Evolutionary conservation across 2,888 invertebrate genomes (phyloP).

Genomic region (Mythimna albipuncta): DNA sequence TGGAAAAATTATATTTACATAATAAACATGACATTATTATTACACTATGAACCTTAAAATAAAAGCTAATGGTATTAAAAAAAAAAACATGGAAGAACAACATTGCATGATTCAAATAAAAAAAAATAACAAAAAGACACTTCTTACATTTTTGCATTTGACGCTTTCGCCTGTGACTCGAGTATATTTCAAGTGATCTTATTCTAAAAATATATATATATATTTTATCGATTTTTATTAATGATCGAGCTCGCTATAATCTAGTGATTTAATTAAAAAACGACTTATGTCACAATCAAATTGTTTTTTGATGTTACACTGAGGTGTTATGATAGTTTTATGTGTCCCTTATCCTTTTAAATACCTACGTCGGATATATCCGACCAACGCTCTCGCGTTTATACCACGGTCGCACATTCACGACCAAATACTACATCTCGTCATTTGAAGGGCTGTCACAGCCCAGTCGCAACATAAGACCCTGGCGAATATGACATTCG

Average conservation of each 20-base stretch:
- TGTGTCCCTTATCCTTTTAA: not conserved
- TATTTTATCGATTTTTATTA: conserved; percentile 33
- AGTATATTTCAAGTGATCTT: conserved; percentile 52
- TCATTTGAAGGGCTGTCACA: too few relatives aligned
- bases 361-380: too few relatives aligned
- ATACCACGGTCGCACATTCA: too few relatives aligned
- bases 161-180: conserved; percentile 53
- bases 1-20: conserved; percentile 61
- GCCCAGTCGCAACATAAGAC: too few relatives aligned
- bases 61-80: conserved; percentile 38
- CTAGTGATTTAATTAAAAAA: conserved; percentile 46
- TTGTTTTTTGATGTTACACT: conserved; percentile 1
- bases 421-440: too few relatives aligned
- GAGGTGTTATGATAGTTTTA: conserved; percentile 26
- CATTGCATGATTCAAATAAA: conserved; percentile 32
- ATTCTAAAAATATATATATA: conserved; percentile 53
- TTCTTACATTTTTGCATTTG: not conserved
- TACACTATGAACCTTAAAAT: conserved; percentile 46
- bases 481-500: too few relatives aligned
- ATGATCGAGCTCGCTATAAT: conserved; percentile 33
- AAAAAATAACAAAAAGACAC: not conserved
- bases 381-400: too few relatives aligned
- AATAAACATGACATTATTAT: conserved; percentile 42
- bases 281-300: conserved; percentile 27
- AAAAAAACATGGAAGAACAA: conserved; percentile 58